Evolutionary conservation across 2,113 vertebrate genomes (phyloP), one percentile per base, ranked within the genome.

Genomic region (Gambusia holbrooki): DNA sequence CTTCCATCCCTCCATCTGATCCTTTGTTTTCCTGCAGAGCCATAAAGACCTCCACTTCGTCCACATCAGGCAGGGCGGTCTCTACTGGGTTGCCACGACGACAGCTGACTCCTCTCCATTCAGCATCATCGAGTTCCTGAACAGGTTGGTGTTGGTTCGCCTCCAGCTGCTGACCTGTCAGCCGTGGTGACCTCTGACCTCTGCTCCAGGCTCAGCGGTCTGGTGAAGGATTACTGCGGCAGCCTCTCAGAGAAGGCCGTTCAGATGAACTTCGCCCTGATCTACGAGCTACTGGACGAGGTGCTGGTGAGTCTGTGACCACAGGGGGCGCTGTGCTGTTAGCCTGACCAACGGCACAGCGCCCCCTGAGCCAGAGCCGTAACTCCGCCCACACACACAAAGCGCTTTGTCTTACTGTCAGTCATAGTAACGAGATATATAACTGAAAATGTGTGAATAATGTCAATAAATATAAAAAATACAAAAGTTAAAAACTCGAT

Each of bases 201-300:
- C 14, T 42, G 40, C 71, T 27, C 3, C 91, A 97, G 97, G 87
- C 66, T 98, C 25, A 88, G 93, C 0, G 89, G 94, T 15, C 93
- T 98, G 60, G 89, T 96, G 28, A 94, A 94, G 4, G 97, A 98
- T 76, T 97, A 96, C 88, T 97, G 96, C 0, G 97, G 97, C 37
- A 84, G 92, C 29, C 84, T 97, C 58, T 92, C 92, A 0, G 96
- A 97, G 91, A 95, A 93, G 54, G 95, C 95, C 0, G 85, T 98
- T 51, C 91, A 95, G 72, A 92, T 95, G 71, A 97, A 98, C 69
- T 96, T 97, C 25, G 96, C 96, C 3, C 94, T 98, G 12, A 95
- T 97, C 77, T 97, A 97, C 5, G 97, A 98, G 80, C 92, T 97
- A 42, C 91, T 97, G 84, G 97, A 97, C 22, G 96, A 97, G 89